A percentile compares a stretch with the other conserved stretches of the same genome.
phyloP scores from a whole-genome alignment of 2,797 vertebrate species.

The Phrynocephalus guinanensis region DNA sequence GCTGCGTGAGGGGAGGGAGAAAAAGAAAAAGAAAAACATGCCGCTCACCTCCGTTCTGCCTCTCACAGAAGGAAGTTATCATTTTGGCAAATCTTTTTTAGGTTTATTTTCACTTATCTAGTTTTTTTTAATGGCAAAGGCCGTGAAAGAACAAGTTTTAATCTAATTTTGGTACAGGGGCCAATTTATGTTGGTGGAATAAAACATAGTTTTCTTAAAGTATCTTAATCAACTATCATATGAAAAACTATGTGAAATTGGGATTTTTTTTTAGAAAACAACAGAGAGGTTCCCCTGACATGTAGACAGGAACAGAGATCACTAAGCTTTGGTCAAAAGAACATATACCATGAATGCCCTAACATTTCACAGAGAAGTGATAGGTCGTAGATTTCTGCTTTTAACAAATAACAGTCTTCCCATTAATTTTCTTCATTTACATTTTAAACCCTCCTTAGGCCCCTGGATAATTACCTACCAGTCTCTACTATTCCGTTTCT shows the following conservation, averaged over 20 bases:
- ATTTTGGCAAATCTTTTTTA: no score
- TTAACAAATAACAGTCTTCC: neutral
- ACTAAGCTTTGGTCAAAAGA: constrained; percentile 36
- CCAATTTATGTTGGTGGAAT: constrained; percentile 30
- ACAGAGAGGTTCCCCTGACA: constrained; percentile 47
- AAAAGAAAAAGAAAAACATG: no score
- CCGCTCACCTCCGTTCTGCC: no score
- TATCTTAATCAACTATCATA: constrained; percentile 42
- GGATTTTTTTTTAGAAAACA: no score
- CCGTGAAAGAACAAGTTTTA: neutral
- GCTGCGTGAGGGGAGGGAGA: no score
- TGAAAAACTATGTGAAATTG: constrained; percentile 9
- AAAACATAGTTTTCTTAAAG: constrained; percentile 17
- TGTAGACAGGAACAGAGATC: constrained; percentile 57
- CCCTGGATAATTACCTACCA: no score
- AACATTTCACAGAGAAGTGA: neutral
- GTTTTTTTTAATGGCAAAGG: neutral
- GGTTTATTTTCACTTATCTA: no score
- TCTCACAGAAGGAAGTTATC: no score
- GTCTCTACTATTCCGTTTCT: no score
- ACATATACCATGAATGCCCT: constrained; percentile 27
- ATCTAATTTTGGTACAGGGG: constrained; percentile 48
- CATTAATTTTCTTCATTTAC: neutral
- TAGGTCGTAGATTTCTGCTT: constrained; percentile 2
- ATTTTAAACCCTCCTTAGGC: no score